Evolutionary conservation across 1,140 invertebrate species (phyloP).

Genomic region (Stratiolaelaps scimitus): DNA sequence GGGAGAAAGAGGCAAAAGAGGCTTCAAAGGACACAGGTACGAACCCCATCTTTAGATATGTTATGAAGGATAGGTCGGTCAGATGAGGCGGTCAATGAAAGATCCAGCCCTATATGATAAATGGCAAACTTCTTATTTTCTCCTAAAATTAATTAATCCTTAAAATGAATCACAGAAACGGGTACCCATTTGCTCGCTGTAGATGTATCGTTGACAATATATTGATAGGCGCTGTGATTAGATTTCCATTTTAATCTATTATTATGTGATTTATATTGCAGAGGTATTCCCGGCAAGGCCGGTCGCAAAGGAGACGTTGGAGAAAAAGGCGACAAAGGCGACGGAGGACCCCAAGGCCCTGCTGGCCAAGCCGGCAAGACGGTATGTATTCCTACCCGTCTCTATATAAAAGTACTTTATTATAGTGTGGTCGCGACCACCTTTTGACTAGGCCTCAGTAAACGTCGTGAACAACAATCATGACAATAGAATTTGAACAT

Average conservation of each 20-base stretch:
- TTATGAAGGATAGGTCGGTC: too few species aligned
- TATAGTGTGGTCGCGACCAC: slow-evolving; percentile 15
- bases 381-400: slow-evolving; percentile 41
- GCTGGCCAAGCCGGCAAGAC: slow-evolving; percentile 53
- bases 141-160: too few species aligned
- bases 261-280: slow-evolving; percentile 42
- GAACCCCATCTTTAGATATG: too few species aligned
- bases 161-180: too few species aligned
- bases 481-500: too few species aligned
- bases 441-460: slow-evolving; percentile 22
- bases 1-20: slow-evolving; percentile 55
- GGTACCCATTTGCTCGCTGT: too few species aligned
- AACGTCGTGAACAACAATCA: too few species aligned
- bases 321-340: slow-evolving; percentile 55
- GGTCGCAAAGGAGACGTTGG: slow-evolving; percentile 58
- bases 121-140: too few species aligned
- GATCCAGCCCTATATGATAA: too few species aligned
- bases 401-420: slow-evolving; percentile 27
- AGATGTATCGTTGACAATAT: too few species aligned
- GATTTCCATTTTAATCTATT: background rate
- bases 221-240: background rate
- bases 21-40: slow-evolving; percentile 45
- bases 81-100: too few species aligned
- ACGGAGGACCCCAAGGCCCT: slow-evolving; percentile 49
- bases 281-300: slow-evolving; percentile 53